Base-by-base conservation (phyloP, 2,113 vertebrate genomes). In the Nibea coibor region DNA sequence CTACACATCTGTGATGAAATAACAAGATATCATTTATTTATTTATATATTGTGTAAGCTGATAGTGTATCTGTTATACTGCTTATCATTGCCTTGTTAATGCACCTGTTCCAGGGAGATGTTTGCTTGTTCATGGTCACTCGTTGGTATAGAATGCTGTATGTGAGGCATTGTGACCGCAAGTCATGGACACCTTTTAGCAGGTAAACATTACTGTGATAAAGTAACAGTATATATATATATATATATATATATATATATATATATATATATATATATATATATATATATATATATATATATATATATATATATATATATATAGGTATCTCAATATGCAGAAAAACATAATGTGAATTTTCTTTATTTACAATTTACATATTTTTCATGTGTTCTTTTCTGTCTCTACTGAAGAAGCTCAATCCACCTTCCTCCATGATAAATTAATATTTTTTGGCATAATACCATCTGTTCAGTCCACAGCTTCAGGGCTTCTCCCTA, bases 111-210 rank as follows among this genome's bases (percentile, higher is more conserved):
- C 19, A 20, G 7, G 15, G n/a, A n/a, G 5, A 22, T 61, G 47
- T 62, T 56, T 47, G 15, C 39, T 31, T 71, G 65, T 42, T 79
- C 22, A 43, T 54, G 14, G n/a, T 57, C 22, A 31, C 50, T 66
- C 31, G 0, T 53, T 47, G 45, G 62, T 8, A 28, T 35, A 14
- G 3, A 24, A 50, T 59, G 28, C 11, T 26, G 15, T 68, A 43
- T 59, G 3, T 10, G 15, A 48, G 42, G 64, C n/a, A 39, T 28
- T 42, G 20, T 39, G 47, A 24, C 56, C 17, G 56, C 26, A 39
- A 71, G 48, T 79, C 48, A 71, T 45, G 11, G 22, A 45, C 12
- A 43, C 22, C 47, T 24, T 63, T 53, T 6, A 64, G 24, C 39
- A 47, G 35, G 22, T 45, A 62, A 59, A 73, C 8, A 61, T 31